Evolutionary conservation across 2,113 vertebrate genomes (phyloP), one percentile per base, ranked within the genome.

Genomic region (Clupea harengus): DNA sequence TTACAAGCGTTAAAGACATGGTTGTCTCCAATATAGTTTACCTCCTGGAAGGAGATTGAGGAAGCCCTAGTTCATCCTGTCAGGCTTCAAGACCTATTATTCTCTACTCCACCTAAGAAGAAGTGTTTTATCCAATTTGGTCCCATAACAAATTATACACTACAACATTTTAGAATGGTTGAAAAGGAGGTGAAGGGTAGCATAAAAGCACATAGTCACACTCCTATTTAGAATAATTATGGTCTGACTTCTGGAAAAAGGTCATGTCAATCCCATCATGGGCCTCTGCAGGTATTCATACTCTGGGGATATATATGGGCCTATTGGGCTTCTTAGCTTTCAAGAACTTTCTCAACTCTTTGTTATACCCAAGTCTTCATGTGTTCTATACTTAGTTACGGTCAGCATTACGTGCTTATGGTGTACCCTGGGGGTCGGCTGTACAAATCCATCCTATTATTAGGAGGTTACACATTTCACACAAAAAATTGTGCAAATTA

Each of bases 251-350:
- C 11, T 39, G 11, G 78, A n/a, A n/a, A n/a, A 39, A n/a, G n/a
- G 25, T n/a, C 78, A 6, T 81, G 11, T 81, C 78, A 81, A 18
- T 81, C 78, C 32, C 78, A 81, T 81, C 28, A 81, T 81, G 78
- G 78, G 32, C 78, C 18, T 81, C 78, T 44, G 1, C 9, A 17
- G 78, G 78, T 81, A 81, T 81, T 39, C 11, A 39, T 81, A 81
- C 78, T 13, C 78, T 81, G 32, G 32, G 78, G 3, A 81, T 81
- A n/a, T n/a, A 39, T 39, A 81, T 44, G 32, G 32, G 28, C 7
- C 28, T 1, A 44, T 46, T 17, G 81, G 46, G 9, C 45, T 81
- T 22, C 32, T 81, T 45, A 81, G 20, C 22, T 81, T 81, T 54
- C 47, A 54, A 81, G 32, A 81, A 39, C 78, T 81, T 18, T 17